These are phyloP conservation scores for Malthinus flaveolus DNA, from an alignment of 2,888 invertebrate genomes.

Conservation along the genomic window DNA sequence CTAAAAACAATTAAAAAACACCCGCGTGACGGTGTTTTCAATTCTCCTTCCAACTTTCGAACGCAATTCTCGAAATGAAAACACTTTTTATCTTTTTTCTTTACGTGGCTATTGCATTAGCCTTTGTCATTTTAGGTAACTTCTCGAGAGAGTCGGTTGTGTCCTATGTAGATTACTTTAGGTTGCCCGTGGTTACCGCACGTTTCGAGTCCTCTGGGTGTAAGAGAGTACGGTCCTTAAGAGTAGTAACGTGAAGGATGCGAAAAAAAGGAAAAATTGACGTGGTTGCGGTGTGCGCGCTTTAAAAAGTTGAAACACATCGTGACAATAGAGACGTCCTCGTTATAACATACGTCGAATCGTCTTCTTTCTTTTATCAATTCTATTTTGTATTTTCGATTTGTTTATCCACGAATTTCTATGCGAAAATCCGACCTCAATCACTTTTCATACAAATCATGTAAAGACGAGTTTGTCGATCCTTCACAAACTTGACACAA, in stretches of 20 bases:
- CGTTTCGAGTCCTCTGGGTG: constrained; percentile 37
- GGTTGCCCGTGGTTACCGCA: constrained; percentile 41
- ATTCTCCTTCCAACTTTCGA: constrained; percentile 25
- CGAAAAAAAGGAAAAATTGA: constrained; percentile 18
- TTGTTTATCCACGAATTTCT: constrained; percentile 20
- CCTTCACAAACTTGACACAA: constrained; percentile 11
- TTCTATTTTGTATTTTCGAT: constrained; percentile 13
- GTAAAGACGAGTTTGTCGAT: constrained; percentile 16
- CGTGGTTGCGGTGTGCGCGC: constrained; percentile 20
- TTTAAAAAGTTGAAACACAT: constrained; percentile 10
- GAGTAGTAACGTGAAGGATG: constrained; percentile 21
- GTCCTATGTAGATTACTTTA: constrained; percentile 39
- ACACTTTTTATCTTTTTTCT: constrained; percentile 22
- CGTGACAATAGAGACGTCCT: constrained; percentile 25
- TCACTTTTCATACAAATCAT: constrained; percentile 24
- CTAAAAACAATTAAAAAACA: constrained; percentile 37
- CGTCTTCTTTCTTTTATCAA: constrained; percentile 3
- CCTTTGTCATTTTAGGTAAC: constrained; percentile 32
- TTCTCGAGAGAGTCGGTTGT: constrained; percentile 31
- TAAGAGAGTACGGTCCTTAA: constrained; percentile 32
- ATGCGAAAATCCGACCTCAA: constrained; percentile 16
- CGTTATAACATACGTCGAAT: constrained; percentile 17
- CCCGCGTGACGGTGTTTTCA: constrained; percentile 35
- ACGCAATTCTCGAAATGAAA: constrained; percentile 25
- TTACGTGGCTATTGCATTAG: constrained; percentile 11